These are phyloP conservation scores for Diglossa cyanea DNA, from an alignment of 2,797 vertebrate genomes.

Conservation along the genomic window DNA sequence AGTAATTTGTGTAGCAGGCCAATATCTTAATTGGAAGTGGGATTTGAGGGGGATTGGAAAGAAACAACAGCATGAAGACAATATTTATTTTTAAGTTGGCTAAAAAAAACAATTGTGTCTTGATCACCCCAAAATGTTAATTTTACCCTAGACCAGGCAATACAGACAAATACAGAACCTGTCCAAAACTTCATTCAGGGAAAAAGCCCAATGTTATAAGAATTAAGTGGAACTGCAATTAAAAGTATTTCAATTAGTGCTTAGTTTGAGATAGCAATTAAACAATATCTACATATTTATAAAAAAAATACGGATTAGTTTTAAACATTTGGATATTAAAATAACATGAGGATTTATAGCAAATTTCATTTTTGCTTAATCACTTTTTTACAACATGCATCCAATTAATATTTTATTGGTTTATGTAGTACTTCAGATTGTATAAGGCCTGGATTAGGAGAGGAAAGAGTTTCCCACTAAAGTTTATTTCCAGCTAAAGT, in stretches of 20 bases:
- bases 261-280: not conserved
- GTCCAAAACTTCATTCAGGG: not conserved
- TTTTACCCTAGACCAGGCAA: not conserved
- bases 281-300: not conserved
- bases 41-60: not conserved
- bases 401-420: not conserved
- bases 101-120: not conserved
- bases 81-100: not conserved
- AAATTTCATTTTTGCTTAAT: not conserved
- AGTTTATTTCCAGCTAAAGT: not conserved
- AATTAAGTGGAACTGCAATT: not conserved
- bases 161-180: not conserved
- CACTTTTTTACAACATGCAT: fast-evolving
- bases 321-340: not conserved
- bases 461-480: not conserved
- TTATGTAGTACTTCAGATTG: not conserved
- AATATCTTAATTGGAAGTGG: not conserved
- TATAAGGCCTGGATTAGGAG: not conserved
- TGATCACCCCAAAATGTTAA: not conserved
- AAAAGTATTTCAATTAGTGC: not conserved
- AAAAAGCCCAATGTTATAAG: not conserved
- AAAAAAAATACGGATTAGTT: not conserved
- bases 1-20: not conserved
- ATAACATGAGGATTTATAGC: not conserved
- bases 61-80: not conserved